Evolutionary conservation across 2,888 invertebrate species (phyloP).

Genomic region (Leptarthrus brevirostris): DNA sequence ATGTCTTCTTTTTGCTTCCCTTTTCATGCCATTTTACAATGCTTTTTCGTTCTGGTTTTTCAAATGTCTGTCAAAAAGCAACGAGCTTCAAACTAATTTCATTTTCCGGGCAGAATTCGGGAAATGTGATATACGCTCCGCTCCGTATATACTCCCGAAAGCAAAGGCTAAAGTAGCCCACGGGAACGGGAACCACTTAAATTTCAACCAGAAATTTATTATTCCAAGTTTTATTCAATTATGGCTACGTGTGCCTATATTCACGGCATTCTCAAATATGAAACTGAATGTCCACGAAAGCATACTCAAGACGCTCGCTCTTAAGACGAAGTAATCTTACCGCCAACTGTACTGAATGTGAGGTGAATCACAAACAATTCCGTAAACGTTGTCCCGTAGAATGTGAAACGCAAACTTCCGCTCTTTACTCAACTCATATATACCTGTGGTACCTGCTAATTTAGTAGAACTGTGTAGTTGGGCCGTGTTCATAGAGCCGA

Average conservation of each 20-base stretch:
- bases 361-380: background rate
- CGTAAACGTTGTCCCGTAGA: background rate
- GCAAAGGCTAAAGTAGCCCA: background rate
- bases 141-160: background rate
- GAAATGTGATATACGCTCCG: conserved; percentile 11
- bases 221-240: background rate
- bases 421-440: background rate
- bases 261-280: background rate
- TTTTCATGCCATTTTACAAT: background rate
- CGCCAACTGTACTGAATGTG: background rate
- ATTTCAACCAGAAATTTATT: background rate
- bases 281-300: background rate
- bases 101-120: conserved; percentile 25
- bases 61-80: conserved; percentile 20
- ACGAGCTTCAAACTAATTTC: conserved; percentile 6
- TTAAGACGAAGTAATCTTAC: no score
- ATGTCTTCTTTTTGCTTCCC: background rate
- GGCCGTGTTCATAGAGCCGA: background rate
- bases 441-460: background rate
- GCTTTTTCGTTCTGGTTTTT: background rate
- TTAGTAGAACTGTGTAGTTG: background rate
- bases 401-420: conserved; percentile 11
- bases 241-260: background rate
- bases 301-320: no score
- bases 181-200: background rate